Percentiles rank a stretch among this genome's conserved stretches.
phyloP scores from a whole-genome alignment of 1,140 invertebrate genomes.

The Pogonomyrmex barbatus region DNA sequence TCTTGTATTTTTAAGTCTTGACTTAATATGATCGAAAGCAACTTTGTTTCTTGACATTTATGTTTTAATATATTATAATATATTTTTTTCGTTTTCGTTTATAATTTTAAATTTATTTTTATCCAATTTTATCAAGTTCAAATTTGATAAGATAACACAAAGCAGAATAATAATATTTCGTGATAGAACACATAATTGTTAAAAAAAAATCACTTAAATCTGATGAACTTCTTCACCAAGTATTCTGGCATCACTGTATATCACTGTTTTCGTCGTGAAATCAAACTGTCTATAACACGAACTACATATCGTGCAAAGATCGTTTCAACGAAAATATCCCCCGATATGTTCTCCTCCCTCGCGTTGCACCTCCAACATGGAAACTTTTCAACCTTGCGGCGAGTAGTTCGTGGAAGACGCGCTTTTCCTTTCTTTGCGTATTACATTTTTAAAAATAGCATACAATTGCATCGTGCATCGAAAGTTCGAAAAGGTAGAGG shows the following conservation, averaged over 20 bases:
- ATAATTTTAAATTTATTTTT: background rate
- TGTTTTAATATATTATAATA: background rate
- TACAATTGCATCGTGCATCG: background rate
- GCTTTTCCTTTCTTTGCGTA: background rate
- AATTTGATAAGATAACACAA: background rate
- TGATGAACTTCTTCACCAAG: background rate
- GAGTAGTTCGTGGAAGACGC: background rate
- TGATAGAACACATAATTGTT: background rate
- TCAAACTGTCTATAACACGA: background rate
- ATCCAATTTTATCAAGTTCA: background rate
- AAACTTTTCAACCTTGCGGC: background rate
- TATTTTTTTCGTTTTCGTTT: background rate
- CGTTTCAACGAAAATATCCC: background rate
- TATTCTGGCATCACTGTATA: no score
- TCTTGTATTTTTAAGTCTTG: background rate
- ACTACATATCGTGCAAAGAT: background rate
- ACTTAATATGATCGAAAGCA: background rate
- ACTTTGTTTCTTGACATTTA: background rate
- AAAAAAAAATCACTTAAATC: background rate
- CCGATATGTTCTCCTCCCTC: background rate
- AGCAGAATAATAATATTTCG: background rate
- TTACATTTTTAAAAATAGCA: conserved; percentile 44
- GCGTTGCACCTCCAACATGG: background rate
- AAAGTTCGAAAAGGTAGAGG: background rate
- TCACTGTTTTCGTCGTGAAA: background rate